A percentile compares a stretch with the other conserved stretches of the same genome.
Conservation (phyloP, 1,140 invertebrate genomes). For the Philotrypesis tridentata region DNA sequence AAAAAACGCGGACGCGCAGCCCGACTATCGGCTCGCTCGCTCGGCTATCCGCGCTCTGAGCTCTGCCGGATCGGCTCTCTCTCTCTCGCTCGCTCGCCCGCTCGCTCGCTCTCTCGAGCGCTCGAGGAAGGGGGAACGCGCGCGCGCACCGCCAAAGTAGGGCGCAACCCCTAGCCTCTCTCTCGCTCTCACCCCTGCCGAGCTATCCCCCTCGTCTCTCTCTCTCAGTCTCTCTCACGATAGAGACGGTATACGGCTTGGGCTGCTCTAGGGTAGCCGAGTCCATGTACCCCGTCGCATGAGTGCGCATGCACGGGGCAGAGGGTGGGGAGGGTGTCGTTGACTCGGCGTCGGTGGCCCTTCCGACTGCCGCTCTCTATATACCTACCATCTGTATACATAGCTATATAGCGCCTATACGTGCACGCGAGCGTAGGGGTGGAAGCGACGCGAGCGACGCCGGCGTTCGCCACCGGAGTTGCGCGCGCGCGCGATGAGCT, state of each 20-base stretch:
- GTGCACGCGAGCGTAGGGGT: not conserved
- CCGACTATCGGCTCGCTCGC: conserved; percentile 2
- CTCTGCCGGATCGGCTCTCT: not conserved
- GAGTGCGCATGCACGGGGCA: not conserved
- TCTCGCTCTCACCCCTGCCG: conserved; percentile 15
- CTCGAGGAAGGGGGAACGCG: not conserved
- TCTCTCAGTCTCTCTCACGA: conserved; percentile 23
- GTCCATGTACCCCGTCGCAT: conserved; percentile 4
- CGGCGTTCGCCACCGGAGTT: not conserved
- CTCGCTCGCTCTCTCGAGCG: too few species aligned
- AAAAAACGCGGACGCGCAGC: not conserved
- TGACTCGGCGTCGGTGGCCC: conserved; percentile 34
- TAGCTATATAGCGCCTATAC: not conserved
- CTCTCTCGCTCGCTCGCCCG: conserved; percentile 7
- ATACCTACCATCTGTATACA: not conserved
- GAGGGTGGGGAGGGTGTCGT: conserved; percentile 2
- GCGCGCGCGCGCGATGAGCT: not conserved
- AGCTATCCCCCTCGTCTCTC: conserved; percentile 37
- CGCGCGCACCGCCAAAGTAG: conserved; percentile 60
- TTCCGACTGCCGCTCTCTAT: conserved; percentile 12
- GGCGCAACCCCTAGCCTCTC: conserved; percentile 68
- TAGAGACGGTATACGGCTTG: not conserved
- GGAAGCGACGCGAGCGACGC: conserved; percentile 6
- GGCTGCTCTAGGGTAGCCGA: not conserved
- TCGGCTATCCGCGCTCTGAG: not conserved